A percentile compares a stretch with the other conserved stretches of the same genome.
Evolutionary conservation across 2,797 vertebrate genomes (phyloP).

Genomic region (Lerista edwardsae): DNA sequence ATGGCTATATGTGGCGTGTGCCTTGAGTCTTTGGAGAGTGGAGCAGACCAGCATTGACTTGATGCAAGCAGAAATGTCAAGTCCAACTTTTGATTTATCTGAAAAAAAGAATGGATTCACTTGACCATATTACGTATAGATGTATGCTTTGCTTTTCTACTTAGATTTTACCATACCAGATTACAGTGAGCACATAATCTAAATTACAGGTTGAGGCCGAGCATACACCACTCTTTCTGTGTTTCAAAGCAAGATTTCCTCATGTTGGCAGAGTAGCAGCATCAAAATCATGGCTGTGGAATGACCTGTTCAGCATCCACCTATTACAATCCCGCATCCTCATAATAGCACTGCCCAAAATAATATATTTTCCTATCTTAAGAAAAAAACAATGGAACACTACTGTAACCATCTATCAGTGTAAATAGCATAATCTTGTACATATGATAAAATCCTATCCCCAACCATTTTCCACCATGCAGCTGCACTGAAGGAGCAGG

Average conservation of each 20-base stretch:
- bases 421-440: background rate
- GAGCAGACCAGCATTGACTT: background rate
- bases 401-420: background rate
- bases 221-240: background rate
- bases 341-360: background rate
- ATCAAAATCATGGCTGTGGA: background rate
- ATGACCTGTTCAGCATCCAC: background rate
- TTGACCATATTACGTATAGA: background rate
- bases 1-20: background rate
- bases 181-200: too few relatives aligned
- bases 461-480: too few relatives aligned
- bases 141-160: background rate
- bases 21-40: background rate
- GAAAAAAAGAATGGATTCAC: background rate
- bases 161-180: too few relatives aligned
- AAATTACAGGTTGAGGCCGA: too few relatives aligned
- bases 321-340: background rate
- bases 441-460: background rate
- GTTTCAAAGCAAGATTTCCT: background rate
- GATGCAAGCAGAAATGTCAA: background rate
- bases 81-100: background rate
- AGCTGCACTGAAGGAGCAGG: too few relatives aligned
- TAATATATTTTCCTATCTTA: background rate
- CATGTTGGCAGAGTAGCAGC: too few relatives aligned
- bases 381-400: background rate